phyloP scores from a whole-genome alignment of 1,140 invertebrate species.

The Lordiphosa mommai region DNA sequence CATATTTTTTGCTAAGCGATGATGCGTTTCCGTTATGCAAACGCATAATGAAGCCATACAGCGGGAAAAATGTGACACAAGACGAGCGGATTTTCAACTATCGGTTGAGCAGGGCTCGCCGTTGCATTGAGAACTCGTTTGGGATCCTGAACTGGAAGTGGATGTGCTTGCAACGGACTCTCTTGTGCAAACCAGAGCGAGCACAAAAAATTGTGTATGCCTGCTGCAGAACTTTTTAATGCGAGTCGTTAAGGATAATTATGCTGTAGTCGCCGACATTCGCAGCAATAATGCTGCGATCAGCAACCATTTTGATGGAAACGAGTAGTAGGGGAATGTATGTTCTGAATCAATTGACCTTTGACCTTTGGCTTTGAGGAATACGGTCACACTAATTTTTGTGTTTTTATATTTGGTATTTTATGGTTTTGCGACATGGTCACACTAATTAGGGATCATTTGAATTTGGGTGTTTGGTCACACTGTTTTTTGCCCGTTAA shows the following conservation, averaged over 20 bases:
- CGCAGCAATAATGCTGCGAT: too few species aligned
- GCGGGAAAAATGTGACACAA: neutral
- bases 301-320: too few species aligned
- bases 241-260: neutral
- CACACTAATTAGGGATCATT: too few species aligned
- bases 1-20: neutral
- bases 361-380: too few species aligned
- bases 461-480: too few species aligned
- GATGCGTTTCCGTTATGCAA: neutral
- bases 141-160: neutral
- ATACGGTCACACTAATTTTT: too few species aligned
- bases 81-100: neutral
- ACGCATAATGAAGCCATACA: neutral
- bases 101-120: neutral
- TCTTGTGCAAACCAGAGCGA: neutral
- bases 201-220: neutral
- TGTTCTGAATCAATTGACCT: too few species aligned
- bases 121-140: neutral
- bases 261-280: too few species aligned
- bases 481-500: too few species aligned
- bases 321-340: too few species aligned
- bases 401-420: too few species aligned
- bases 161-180: neutral
- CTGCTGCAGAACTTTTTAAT: neutral
- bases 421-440: too few species aligned